phyloP scores from a whole-genome alignment of 2,113 vertebrate genomes.

The Corythornis vintsioides region DNA sequence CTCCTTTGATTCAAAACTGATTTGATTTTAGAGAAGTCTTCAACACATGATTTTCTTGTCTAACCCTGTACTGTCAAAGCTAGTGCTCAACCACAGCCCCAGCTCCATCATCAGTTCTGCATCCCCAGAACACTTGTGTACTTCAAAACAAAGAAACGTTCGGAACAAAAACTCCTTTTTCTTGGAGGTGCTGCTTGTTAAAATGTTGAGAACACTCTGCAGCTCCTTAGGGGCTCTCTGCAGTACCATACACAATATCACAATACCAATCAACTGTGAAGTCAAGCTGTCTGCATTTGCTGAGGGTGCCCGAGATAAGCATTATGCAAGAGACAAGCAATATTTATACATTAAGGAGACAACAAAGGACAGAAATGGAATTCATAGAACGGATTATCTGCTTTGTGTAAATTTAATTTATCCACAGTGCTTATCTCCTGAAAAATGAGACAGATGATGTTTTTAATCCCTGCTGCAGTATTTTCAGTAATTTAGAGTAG shows the following conservation, averaged over 20 bases:
- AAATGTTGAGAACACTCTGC: constrained; percentile 49
- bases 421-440: constrained; percentile 37
- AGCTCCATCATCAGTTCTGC: constrained; percentile 68
- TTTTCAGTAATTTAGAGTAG: constrained; percentile 45
- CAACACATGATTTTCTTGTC: background rate
- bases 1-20: background rate
- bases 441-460: constrained; percentile 47
- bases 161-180: constrained; percentile 66
- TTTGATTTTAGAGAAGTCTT: constrained; percentile 6
- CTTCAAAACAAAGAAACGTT: constrained; percentile 68
- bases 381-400: background rate
- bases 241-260: constrained; percentile 66
- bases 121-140: constrained; percentile 50
- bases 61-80: background rate
- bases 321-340: constrained; percentile 48
- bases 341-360: constrained; percentile 10
- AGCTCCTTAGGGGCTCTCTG: constrained; percentile 66
- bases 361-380: background rate
- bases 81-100: constrained; percentile 43
- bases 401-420: constrained; percentile 41
- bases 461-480: constrained; percentile 61
- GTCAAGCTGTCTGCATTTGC: constrained; percentile 56
- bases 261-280: constrained; percentile 58
- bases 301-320: background rate
- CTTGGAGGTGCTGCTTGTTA: constrained; percentile 51